Evolutionary conservation across 2,888 invertebrate genomes (phyloP).

Genomic region (Chloroclystis v-ata): DNA sequence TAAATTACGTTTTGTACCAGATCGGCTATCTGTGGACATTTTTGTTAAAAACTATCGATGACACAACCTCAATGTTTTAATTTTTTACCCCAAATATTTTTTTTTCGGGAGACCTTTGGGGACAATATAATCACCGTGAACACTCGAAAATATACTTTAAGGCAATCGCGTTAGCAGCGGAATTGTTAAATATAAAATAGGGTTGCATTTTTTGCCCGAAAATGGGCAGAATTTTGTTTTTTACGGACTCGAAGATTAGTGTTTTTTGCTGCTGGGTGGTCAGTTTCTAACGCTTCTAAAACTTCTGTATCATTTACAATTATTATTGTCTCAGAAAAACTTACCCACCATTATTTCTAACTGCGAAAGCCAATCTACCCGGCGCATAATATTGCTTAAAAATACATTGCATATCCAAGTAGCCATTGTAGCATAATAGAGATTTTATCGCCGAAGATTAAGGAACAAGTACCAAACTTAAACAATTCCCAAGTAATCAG

Average conservation of each 20-base stretch:
- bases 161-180: background rate
- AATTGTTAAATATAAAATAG: conserved; percentile 5
- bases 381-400: background rate
- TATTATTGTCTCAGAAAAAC: background rate
- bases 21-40: conserved; percentile 28
- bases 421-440: background rate
- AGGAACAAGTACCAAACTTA: background rate
- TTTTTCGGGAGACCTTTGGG: conserved; percentile 9
- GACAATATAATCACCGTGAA: conserved; percentile 6
- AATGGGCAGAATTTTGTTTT: conserved; percentile 24
- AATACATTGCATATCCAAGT: background rate
- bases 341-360: no score
- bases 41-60: conserved; percentile 30
- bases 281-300: conserved; percentile 18
- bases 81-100: conserved; percentile 15
- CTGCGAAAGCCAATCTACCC: no score
- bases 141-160: conserved; percentile 19
- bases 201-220: conserved; percentile 16
- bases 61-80: conserved; percentile 23
- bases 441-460: conserved; percentile 1
- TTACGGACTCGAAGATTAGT: conserved; percentile 14
- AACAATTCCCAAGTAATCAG: conserved; percentile 6
- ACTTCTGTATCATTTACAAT: conserved; percentile 18
- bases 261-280: conserved; percentile 24
- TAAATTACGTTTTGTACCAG: conserved; percentile 28